Conservation (phyloP, 2,888 invertebrate genomes). For the Drosophila cracens region DNA sequence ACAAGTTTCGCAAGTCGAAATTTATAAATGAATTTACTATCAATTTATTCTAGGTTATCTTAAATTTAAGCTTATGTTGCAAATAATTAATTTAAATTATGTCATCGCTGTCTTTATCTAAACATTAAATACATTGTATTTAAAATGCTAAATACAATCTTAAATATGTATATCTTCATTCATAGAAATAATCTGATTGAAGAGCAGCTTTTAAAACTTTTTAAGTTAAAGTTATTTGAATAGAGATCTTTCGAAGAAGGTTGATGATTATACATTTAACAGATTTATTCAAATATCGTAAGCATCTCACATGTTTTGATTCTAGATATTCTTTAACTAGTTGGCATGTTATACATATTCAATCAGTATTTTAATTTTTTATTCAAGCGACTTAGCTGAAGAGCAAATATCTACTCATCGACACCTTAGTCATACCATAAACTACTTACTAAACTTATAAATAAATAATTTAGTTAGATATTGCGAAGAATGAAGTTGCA, state of each 20-base stretch:
- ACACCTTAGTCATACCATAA: neutral
- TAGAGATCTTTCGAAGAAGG: too few relatives aligned
- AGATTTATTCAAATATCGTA: too few relatives aligned
- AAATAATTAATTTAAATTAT: neutral
- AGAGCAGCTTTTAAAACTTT: rapidly evolving
- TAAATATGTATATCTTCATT: too few relatives aligned
- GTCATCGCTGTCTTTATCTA: neutral
- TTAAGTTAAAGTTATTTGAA: too few relatives aligned
- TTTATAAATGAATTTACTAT: neutral
- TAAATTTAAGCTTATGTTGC: neutral
- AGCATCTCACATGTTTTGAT: too few relatives aligned
- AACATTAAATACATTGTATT: neutral
- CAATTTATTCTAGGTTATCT: neutral
- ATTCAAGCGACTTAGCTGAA: neutral
- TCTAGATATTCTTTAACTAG: neutral
- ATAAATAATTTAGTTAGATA: neutral
- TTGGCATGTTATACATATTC: neutral
- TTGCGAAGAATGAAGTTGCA: neutral
- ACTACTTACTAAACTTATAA: neutral
- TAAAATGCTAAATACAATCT: neutral
- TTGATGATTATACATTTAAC: too few relatives aligned
- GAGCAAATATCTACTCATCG: neutral
- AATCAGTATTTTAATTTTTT: neutral
- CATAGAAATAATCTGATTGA: too few relatives aligned
- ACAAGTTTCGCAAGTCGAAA: conserved; percentile 16